Conservation (phyloP, 1,140 invertebrate species). For the Drosophila nikananu region DNA sequence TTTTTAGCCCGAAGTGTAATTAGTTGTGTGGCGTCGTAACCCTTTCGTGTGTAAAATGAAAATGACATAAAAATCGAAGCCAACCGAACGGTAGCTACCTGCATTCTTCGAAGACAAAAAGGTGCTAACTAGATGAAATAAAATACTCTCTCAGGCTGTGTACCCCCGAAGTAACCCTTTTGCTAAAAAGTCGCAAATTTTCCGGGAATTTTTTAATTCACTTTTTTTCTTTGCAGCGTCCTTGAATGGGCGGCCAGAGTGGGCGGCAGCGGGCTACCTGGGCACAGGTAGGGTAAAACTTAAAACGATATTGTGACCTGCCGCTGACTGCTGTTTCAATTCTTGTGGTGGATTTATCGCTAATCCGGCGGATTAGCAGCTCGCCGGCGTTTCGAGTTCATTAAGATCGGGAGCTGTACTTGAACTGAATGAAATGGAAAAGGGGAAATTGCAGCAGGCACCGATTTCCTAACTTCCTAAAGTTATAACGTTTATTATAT, state of each 20-base stretch:
- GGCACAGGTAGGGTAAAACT: constrained; percentile 2
- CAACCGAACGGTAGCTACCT: constrained; percentile 26
- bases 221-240: constrained; percentile 28
- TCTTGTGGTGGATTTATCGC: constrained; percentile 79
- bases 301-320: constrained; percentile 9
- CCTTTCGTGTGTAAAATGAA: constrained; percentile 31
- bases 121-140: constrained; percentile 68
- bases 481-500: constrained; percentile 26
- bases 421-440: constrained; percentile 59
- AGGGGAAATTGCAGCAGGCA: constrained; percentile 20
- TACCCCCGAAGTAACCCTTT: constrained; percentile 36
- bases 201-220: constrained; percentile 57
- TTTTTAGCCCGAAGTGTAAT: constrained; percentile 59
- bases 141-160: constrained; percentile 14
- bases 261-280: constrained; percentile 26
- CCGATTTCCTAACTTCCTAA: constrained; percentile 12
- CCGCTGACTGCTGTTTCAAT: constrained; percentile 66
- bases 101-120: constrained; percentile 82
- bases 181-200: constrained; percentile 71
- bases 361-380: constrained; percentile 71
- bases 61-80: constrained; percentile 66
- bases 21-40: constrained; percentile 75
- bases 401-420: constrained; percentile 64
- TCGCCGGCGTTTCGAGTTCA: constrained; percentile 67
- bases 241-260: constrained; percentile 42